Evolutionary conservation across 2,888 invertebrate species (phyloP), one percentile per base, ranked within the genome.

Genomic region (Hartigia nigra): DNA sequence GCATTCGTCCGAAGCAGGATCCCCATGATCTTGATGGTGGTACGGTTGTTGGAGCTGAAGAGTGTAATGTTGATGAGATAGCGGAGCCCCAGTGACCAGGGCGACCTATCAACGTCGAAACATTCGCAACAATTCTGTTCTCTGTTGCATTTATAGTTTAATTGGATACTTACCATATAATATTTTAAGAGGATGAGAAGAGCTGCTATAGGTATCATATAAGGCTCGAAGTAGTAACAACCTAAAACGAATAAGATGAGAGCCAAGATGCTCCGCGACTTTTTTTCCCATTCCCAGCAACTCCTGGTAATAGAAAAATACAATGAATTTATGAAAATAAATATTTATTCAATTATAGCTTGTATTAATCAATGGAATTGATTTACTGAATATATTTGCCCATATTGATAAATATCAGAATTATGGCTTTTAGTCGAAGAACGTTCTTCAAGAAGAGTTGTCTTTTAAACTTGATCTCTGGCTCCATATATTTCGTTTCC

Each of bases 211-310:
- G 99, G 99, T 79, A 98, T 92, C 96, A 99, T 99, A 94, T 97
- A 99, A 87, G 98, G 96, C 91, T 99, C 96, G 90, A 98, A 98
- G 92, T 97, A 98, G 91, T 98, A 98, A 87, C 98, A 98, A 78
- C 96, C 95, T 0, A 97, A 92, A 77, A 99, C 93, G 94, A 98
- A 99, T 31, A 96, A 92, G 32, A 96, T 92, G 76, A 99, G 94
- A 1, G 98, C 97, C 72, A 96, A 92, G 85, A 96, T 94, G 84
- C 98, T 98, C 84, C 97, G 94, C 70, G 96, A 91, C 77, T 96
- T 96, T 9, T 97, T 98, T 89, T 99, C 98, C 99, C 99, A 99
- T 92, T 98, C 97, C 90, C 98, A 98, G 91, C 98, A 98, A 91
- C 97, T 97, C 93, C 97, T 97, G 91, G 12, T 55, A 2, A 14